Evolutionary conservation across 2,888 invertebrate species (phyloP).

Genomic region (Noctua comes): DNA sequence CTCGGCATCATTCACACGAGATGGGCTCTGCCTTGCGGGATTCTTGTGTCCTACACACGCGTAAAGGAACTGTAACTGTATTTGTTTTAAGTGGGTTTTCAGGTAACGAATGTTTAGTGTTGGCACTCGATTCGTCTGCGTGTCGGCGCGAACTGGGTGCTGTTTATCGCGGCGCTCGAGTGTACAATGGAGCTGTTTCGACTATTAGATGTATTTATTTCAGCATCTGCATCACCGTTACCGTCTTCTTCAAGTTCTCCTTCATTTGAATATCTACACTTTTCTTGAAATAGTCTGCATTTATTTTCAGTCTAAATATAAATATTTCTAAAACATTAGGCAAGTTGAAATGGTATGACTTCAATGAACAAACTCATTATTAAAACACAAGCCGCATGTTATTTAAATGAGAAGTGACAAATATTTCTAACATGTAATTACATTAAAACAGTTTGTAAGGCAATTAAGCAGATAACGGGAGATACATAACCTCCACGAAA

Average conservation of each 20-base stretch:
- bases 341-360: constrained; percentile 5
- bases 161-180: constrained; percentile 11
- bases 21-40: constrained; percentile 77
- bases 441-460: constrained; percentile 59
- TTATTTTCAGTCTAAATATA: background rate
- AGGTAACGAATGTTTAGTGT: constrained; percentile 64
- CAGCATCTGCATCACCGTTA: background rate
- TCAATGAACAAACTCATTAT: constrained; percentile 2
- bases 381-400: constrained; percentile 23
- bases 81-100: constrained; percentile 69
- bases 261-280: background rate
- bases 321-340: background rate
- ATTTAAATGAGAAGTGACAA: constrained; percentile 47
- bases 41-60: constrained; percentile 76
- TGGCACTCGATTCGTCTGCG: constrained; percentile 41
- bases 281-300: background rate
- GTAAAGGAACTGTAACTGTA: constrained; percentile 75
- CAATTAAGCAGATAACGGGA: constrained; percentile 71
- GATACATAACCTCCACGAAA: constrained; percentile 73
- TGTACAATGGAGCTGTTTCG: constrained; percentile 17
- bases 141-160: constrained; percentile 14
- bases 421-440: constrained; percentile 57
- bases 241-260: constrained; percentile 1
- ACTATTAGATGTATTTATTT: constrained; percentile 24
- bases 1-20: constrained; percentile 87